Base-by-base conservation (phyloP, 2,797 vertebrate genomes). In the Potorous gilbertii region DNA sequence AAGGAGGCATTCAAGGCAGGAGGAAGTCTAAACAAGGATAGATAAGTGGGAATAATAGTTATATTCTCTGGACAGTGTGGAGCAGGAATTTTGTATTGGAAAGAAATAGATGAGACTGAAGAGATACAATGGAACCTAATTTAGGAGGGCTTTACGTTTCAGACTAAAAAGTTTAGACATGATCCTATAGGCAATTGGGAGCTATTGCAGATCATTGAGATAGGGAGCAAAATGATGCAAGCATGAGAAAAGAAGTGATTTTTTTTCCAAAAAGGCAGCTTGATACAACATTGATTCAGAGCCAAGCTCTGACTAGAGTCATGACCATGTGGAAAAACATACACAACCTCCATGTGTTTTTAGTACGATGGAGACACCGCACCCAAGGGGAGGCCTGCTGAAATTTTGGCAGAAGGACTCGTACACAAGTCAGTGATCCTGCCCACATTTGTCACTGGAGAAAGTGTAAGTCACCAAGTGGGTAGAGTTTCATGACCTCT, bases 291-390 rank as follows among this genome's bases (percentile, higher is more conserved):
- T 56, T 90, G 52, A 95, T 92, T 12, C 94, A 40, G 8, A 50
- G 55, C 57, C 59, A 95, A 91, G 11, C 56, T 93, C 62, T 54
- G 74, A 93, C 54, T 94, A 94, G 56, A 94, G 56, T 34, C 87
- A 52, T 90, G 66, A 56, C 93, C 92, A 92, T 91, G 54, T 55
- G 29, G 89, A 94, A 96, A 93, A 97, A 96, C 29, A 55, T 55
- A 54, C 90, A 90, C 92, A 94, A 54, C 31, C 81, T 97, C 54
- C 92, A 91, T 46, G 90, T 94, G 89, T 94, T 96, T 92, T 94
- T n/a, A 96, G 93, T 90, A 56, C 55, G 91, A 24, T 54, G 46
- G 54, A 96, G 81, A 96, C 74, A 92, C 89, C 40, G 4, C 9
- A 0, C 56, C 92, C 93, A 94, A 62, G 50, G 95, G 87, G 81